These are phyloP conservation scores for Adoxophyes honmai DNA, from an alignment of 1,140 invertebrate species.

Conservation along the genomic window DNA sequence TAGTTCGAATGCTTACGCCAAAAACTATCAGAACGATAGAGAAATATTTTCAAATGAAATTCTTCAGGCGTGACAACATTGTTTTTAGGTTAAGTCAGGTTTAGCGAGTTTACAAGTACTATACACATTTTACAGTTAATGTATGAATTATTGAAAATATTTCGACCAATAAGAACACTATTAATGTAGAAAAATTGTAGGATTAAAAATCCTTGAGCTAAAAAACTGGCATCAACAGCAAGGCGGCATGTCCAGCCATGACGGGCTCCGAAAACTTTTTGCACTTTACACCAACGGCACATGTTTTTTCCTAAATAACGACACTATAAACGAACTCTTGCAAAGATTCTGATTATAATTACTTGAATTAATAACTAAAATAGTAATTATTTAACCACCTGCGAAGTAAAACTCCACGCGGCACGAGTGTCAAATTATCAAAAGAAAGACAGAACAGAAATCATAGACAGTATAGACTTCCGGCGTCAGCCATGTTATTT, in stretches of 20 bases:
- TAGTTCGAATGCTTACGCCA: too few species aligned
- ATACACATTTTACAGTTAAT: not conserved
- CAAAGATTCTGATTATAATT: not conserved
- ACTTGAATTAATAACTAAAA: not conserved
- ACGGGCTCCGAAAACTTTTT: constrained; percentile 17
- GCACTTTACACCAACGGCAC: constrained; percentile 38
- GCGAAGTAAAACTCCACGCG: constrained; percentile 75
- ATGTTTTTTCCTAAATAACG: constrained; percentile 25
- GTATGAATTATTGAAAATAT: not conserved
- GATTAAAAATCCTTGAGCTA: not conserved
- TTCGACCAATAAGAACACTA: too few species aligned
- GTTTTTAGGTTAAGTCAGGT: constrained; percentile 6
- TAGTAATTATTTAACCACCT: constrained; percentile 59
- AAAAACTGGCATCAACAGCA: constrained; percentile 21
- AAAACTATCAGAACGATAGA: too few species aligned
- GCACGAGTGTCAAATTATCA: constrained; percentile 75
- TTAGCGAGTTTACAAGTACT: not conserved
- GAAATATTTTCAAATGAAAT: not conserved
- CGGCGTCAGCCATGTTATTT: constrained; percentile 48
- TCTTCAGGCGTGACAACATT: constrained; percentile 13
- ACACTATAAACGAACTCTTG: constrained; percentile 25
- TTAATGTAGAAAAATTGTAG: not conserved
- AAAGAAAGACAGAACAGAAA: constrained; percentile 56
- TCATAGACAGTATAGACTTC: constrained; percentile 51
- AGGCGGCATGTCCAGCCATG: constrained; percentile 34